Evolutionary conservation across 2,888 invertebrate species (phyloP), one percentile per base, ranked within the genome.

Genomic region (Drosophila anceps): DNA sequence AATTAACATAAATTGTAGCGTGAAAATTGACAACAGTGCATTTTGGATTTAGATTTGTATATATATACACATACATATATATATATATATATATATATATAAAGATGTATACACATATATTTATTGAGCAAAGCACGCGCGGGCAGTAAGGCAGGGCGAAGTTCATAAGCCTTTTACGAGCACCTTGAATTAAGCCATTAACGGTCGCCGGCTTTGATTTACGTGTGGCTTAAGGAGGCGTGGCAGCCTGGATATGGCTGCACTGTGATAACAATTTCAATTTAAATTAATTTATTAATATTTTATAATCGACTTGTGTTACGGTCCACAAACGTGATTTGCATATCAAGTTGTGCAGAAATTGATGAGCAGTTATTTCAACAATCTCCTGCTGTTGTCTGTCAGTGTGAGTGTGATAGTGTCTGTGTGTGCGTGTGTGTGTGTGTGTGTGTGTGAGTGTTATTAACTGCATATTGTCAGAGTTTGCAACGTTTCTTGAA

Each of bases 261-360:
- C 27, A 44, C 29, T 29, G 35, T 55, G 70, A 76, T 65, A 78
- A 72, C 71, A 72, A 80, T 78, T 77, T 79, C 64, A 68, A 70
- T 72, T 68, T 65, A 76, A 89, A 87, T 84, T 82, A 84, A 89
- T 85, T 79, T 76, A 84, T 86, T 82, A 84, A 86, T 89, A 86
- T 79, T 88, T 85, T 88, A 89, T 84, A 88, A 84, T 88, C 87
- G 84, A 75, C 72, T 75, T 82, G 55, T 53, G 57, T 51, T 51
- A 57, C 41, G 62, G 41, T 50, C 50, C 27, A 24, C 44, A 58
- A 48, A 29, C 64, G 80, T 82, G 88, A 86, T 86, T 89, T 89
- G 84, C 85, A 85, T 89, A 80, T 87, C 76, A 72, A 73, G 66
- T 53, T 67, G 44, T 46, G 69, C 66, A 65, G 61, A 58, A 70